Conservation (phyloP, 2,888 invertebrate genomes). For the Macrosiphum euphorbiae region DNA sequence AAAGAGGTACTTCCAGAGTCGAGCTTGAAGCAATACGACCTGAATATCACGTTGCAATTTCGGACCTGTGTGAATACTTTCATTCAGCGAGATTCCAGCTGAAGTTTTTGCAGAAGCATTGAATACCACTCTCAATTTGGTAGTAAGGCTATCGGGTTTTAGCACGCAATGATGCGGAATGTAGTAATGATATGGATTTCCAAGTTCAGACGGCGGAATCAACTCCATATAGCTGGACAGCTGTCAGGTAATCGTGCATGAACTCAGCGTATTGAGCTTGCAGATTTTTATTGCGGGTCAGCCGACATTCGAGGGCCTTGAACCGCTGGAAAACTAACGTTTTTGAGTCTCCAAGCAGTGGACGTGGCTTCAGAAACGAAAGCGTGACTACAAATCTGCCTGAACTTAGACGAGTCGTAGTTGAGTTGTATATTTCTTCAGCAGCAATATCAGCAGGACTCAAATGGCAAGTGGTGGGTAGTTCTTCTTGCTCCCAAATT, state of each 20-base stretch:
- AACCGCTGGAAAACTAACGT: not conserved
- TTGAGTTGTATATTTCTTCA: not conserved
- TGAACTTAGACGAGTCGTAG: not conserved
- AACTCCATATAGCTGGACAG: slow-evolving; percentile 34
- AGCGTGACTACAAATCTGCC: slow-evolving; percentile 43
- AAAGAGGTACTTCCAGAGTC: slow-evolving; percentile 66
- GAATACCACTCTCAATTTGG: slow-evolving; percentile 68
- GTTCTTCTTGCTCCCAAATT: slow-evolving; percentile 45
- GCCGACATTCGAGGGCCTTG: not conserved
- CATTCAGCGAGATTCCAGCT: slow-evolving; percentile 67
- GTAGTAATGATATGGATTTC: slow-evolving; percentile 18
- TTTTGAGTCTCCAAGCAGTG: not conserved
- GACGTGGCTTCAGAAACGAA: slow-evolving; percentile 18
- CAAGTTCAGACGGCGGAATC: not conserved
- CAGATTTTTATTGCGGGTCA: not conserved
- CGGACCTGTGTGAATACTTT: slow-evolving; percentile 67
- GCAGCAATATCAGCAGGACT: not conserved
- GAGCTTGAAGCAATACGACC: slow-evolving; percentile 68
- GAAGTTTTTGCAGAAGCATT: slow-evolving; percentile 67
- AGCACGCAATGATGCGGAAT: slow-evolving; percentile 68
- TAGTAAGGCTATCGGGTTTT: slow-evolving; percentile 67
- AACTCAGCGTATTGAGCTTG: too few relatives aligned
- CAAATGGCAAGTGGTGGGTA: not conserved
- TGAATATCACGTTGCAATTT: slow-evolving; percentile 68
- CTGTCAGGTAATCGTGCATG: slow-evolving; percentile 11